These are phyloP conservation scores for Cheumatopsyche charites DNA, from an alignment of 1,140 invertebrate genomes.

Conservation along the genomic window DNA sequence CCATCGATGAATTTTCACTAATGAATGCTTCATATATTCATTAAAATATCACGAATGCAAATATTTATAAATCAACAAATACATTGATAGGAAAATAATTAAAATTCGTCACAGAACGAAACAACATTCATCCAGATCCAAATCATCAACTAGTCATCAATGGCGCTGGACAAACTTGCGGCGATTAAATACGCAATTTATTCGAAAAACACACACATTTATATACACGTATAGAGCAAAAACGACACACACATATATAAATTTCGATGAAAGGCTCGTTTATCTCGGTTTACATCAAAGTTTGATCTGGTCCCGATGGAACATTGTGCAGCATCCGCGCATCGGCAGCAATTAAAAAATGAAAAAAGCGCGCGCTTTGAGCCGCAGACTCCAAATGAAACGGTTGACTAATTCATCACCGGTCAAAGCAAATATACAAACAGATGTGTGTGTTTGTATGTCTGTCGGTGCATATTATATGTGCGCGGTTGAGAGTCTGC, in stretches of 20 bases:
- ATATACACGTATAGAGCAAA: too few relatives aligned
- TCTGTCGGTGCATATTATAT: conserved; percentile 27
- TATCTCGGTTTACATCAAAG: conserved; percentile 28
- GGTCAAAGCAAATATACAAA: conserved; percentile 47
- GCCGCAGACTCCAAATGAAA: conserved; percentile 36
- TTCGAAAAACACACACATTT: too few relatives aligned
- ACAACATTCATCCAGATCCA: background rate
- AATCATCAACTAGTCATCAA: too few relatives aligned
- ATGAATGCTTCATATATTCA: too few relatives aligned
- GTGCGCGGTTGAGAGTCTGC: background rate
- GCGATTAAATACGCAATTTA: too few relatives aligned
- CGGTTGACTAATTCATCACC: conserved; percentile 48
- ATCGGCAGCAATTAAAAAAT: conserved; percentile 48
- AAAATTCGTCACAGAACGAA: background rate
- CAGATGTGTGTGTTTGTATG: conserved; percentile 37
- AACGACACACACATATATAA: background rate
- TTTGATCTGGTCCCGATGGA: conserved; percentile 25
- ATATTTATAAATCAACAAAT: too few relatives aligned
- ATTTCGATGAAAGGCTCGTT: conserved; percentile 7
- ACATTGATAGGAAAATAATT: background rate
- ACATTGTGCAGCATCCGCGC: conserved; percentile 21
- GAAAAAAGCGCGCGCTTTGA: conserved; percentile 33
- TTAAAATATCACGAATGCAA: too few relatives aligned
- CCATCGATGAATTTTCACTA: too few relatives aligned
- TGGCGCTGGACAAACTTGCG: too few relatives aligned